These are phyloP conservation scores for Beaufortia kweichowensis DNA, from an alignment of 2,113 vertebrate genomes.

Conservation along the genomic window DNA sequence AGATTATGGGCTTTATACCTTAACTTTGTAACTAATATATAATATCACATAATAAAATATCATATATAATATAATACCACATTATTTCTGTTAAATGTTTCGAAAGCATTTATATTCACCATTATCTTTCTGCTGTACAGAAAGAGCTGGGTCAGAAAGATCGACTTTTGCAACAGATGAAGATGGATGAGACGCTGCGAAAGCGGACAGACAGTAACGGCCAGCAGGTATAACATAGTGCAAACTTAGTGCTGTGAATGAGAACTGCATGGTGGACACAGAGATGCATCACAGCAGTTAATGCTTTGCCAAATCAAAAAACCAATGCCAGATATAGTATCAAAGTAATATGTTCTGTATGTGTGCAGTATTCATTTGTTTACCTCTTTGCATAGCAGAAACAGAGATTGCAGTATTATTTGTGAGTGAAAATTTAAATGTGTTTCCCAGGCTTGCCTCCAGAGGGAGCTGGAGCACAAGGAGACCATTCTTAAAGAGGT, in stretches of 20 bases:
- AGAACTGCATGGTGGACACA: neutral
- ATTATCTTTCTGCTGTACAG: slow-evolving; percentile 66
- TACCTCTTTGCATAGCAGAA: neutral
- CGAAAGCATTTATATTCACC: too few relatives aligned
- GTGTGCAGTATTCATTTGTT: too few relatives aligned
- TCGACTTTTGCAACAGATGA: slow-evolving; percentile 82
- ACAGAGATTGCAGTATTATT: neutral
- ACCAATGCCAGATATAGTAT: too few relatives aligned
- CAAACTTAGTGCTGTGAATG: neutral
- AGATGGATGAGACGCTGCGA: slow-evolving; percentile 81
- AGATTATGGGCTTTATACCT: too few relatives aligned
- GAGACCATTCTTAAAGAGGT: slow-evolving; percentile 80
- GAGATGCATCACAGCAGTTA: neutral
- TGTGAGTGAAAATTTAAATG: neutral
- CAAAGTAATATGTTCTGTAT: too few relatives aligned
- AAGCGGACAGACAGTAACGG: slow-evolving; percentile 81
- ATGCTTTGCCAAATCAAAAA: too few relatives aligned
- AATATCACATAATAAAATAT: too few relatives aligned
- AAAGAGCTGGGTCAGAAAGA: slow-evolving; percentile 92
- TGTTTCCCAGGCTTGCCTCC: slow-evolving; percentile 76
- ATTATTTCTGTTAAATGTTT: too few relatives aligned
- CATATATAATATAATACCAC: too few relatives aligned
- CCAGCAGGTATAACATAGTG: slow-evolving; percentile 81
- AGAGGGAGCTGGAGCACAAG: slow-evolving; percentile 84
- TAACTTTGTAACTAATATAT: too few relatives aligned